Evolutionary conservation across 2,113 vertebrate species (phyloP).

Genomic region (Amia ocellicauda): DNA sequence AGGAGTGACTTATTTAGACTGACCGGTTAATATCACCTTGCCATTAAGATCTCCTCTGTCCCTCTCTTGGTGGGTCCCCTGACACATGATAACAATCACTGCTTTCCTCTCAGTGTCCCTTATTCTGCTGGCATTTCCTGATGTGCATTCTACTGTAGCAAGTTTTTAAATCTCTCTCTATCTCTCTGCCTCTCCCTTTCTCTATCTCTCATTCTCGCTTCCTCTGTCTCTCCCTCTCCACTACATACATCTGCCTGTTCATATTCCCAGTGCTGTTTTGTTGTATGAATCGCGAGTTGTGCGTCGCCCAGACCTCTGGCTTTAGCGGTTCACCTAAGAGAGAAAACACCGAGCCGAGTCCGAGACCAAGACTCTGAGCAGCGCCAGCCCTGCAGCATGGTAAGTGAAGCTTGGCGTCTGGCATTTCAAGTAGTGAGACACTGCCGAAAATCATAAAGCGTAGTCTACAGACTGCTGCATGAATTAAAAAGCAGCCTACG

Average conservation of each 20-base stretch:
- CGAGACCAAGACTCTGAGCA: conserved; percentile 11
- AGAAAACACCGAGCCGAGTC: conserved; percentile 20
- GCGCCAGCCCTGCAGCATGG: conserved; percentile 46
- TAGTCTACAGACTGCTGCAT: too few relatives aligned
- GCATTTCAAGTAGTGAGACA: conserved; percentile 30
- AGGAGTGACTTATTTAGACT: too few relatives aligned
- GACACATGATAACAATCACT: too few relatives aligned
- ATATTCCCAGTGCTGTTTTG: neutral
- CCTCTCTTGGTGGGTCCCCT: conserved; percentile 21
- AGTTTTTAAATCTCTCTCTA: conserved; percentile 18
- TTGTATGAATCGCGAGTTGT: neutral
- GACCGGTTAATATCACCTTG: too few relatives aligned
- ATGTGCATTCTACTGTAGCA: conserved; percentile 23
- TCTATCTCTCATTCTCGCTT: neutral
- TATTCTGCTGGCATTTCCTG: conserved; percentile 42
- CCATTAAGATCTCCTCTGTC: neutral
- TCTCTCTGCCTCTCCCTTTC: neutral
- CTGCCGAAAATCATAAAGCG: too few relatives aligned
- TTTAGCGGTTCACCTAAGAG: conserved; percentile 24
- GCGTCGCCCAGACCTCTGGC: neutral
- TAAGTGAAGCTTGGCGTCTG: conserved; percentile 41
- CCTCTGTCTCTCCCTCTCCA: neutral
- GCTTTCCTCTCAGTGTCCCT: conserved; percentile 12
- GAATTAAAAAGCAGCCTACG: too few relatives aligned
- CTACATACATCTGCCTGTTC: neutral